A percentile compares a stretch with the other conserved stretches of the same genome.
Evolutionary conservation across 2,113 vertebrate species (phyloP).

Genomic region (Coturnix japonica): DNA sequence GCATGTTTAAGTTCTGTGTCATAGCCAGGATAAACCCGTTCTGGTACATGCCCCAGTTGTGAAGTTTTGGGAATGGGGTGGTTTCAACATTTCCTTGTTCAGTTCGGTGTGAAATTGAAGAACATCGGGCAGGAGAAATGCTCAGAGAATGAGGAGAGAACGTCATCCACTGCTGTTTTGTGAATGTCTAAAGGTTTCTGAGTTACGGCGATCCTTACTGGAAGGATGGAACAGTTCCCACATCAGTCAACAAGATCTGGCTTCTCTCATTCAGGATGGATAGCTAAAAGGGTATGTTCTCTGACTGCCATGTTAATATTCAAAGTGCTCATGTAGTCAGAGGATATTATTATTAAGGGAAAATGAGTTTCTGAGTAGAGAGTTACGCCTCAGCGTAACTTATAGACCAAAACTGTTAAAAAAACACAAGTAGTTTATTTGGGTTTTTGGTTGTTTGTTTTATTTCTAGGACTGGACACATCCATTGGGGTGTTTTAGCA

Average conservation of each 20-base stretch:
- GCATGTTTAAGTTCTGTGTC: conserved; percentile 9
- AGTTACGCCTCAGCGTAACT: conserved; percentile 31
- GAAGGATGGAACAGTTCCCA: conserved; percentile 46
- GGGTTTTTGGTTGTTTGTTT: conserved; percentile 24
- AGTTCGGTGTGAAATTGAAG: not conserved
- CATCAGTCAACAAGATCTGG: not conserved
- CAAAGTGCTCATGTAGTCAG: not conserved
- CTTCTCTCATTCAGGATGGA: conserved; percentile 42
- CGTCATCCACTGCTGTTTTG: not conserved
- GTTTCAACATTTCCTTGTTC: conserved; percentile 27
- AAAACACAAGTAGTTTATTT: conserved; percentile 18
- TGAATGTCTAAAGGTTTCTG: conserved; percentile 38
- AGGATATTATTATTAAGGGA: not conserved
- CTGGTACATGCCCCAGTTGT: not conserved
- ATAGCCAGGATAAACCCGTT: conserved; percentile 30
- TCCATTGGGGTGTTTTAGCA: conserved; percentile 63
- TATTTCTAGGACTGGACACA: conserved; percentile 58
- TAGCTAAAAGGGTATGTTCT: not conserved
- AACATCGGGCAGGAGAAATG: not conserved
- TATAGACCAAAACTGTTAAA: conserved; percentile 67
- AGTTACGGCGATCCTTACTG: conserved; percentile 1
- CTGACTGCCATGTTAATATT: conserved; percentile 5
- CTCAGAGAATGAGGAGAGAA: conserved; percentile 8
- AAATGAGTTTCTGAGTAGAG: conserved; percentile 17
- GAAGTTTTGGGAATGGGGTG: not conserved